Percentiles rank a stretch among this genome's conserved stretches.
Evolutionary conservation across 1,140 invertebrate genomes (phyloP).

Genomic region (Drosophila athabasca): DNA sequence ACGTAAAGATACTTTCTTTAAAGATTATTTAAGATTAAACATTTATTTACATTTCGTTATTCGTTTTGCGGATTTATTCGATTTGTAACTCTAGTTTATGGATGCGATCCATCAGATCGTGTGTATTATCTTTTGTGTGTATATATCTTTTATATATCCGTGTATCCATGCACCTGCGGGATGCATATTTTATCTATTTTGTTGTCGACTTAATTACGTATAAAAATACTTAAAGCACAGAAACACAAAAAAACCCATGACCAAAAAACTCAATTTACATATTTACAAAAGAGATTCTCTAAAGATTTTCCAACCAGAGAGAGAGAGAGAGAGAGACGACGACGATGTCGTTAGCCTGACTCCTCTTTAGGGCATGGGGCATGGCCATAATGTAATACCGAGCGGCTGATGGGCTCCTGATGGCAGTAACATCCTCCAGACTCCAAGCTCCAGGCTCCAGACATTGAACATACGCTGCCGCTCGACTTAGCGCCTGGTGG

Average conservation of each 20-base stretch:
- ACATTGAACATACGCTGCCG: conserved; percentile 71
- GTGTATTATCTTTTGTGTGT: conserved; percentile 24
- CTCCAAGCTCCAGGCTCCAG: conserved; percentile 34
- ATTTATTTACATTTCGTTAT: conserved; percentile 75
- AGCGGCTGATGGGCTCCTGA: conserved; percentile 42
- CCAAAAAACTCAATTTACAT: conserved; percentile 65
- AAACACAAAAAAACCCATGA: conserved; percentile 29
- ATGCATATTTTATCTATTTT: conserved; percentile 50
- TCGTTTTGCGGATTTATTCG: conserved; percentile 47
- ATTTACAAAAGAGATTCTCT: conserved; percentile 48
- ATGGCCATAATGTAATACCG: conserved; percentile 46
- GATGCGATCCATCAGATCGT: conserved; percentile 42
- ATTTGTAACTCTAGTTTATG: conserved; percentile 37
- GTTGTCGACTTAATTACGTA: conserved; percentile 72
- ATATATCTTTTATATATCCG: conserved; percentile 10
- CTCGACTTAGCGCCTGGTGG: conserved; percentile 47
- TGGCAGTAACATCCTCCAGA: conserved; percentile 55
- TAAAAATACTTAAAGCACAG: conserved; percentile 80
- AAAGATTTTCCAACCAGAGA: too few species aligned
- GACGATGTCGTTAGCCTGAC: conserved; percentile 43
- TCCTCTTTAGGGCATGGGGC: conserved; percentile 21
- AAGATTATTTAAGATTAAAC: conserved; percentile 69
- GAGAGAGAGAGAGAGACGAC: conserved; percentile 27
- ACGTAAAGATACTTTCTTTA: conserved; percentile 31
- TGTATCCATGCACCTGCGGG: conserved; percentile 1